Base-by-base conservation (phyloP, 2,888 invertebrate genomes). In the Drosophila falleni region DNA sequence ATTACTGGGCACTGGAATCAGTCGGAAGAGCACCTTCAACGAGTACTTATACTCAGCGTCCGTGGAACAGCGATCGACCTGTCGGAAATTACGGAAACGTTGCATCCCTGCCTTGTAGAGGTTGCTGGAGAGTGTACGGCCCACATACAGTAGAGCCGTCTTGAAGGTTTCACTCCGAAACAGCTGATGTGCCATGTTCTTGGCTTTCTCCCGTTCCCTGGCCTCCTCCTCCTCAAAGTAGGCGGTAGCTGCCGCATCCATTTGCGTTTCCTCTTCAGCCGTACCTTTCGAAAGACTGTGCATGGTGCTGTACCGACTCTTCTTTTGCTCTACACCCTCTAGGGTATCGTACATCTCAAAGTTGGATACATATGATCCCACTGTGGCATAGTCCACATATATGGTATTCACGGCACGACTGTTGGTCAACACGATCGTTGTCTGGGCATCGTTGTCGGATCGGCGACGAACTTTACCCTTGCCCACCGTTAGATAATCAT, bases 321-420 rank as follows among this genome's bases (percentile, higher is more conserved):
- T 37, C 16, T 33, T 60, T 3, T 33, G 16, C 0, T 10, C 1
- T 0, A 64, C 26, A 13, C 73, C 78, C 8, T 93, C 92, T 71
- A 95, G 95, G 0, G 95, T 95, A 85, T 97, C 96, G 83, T 95
- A 95, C 95, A 96, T 96, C 79, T 96, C 96, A 94, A 96, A 97
- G 85, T 95, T 93, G 0, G 96, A 96, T 0, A 96, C 96, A 86
- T 95, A 96, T 0, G 95, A 93, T 0, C 93, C 93, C 2, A 93
- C 93, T 39, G 93, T 92, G 1, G 93, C 93, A 3, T 65, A 61
- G 16, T 64, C 64, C 15, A 83, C 67, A 16, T 31, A 31, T 8
- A 74, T 78, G 0, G 95, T 94, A 29, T 94, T 93, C 0, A 95
- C 95, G 31, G 94, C 94, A 23, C 95, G 93, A 0, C 94, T 93